Percentiles rank a stretch among this genome's conserved stretches.
These are phyloP conservation scores for Rotaria magnacalcarata DNA, from an alignment of 2,888 invertebrate species.

Conservation along the genomic window DNA sequence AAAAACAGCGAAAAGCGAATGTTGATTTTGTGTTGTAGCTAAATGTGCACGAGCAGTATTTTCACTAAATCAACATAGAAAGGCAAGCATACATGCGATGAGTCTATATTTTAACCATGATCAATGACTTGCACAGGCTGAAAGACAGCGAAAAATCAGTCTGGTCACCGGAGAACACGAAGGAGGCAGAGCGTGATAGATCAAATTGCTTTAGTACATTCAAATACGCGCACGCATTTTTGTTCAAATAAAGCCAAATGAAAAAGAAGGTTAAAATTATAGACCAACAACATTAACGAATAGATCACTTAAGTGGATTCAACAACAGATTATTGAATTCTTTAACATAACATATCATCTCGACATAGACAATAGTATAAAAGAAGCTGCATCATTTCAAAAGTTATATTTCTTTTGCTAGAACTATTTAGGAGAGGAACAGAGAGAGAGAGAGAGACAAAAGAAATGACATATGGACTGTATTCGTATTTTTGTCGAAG, in stretches of 20 bases:
- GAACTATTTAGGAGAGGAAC: not conserved
- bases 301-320: not conserved
- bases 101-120: not conserved
- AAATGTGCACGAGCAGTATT: slow-evolving; percentile 8
- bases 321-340: not conserved
- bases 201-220: not conserved
- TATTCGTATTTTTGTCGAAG: not conserved
- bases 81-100: not conserved
- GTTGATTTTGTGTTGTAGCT: slow-evolving; percentile 8
- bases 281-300: not conserved
- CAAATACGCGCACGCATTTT: not conserved
- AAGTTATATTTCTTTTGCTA: not conserved
- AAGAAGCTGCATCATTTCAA: not conserved
- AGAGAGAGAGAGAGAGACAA: not conserved
- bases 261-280: not conserved
- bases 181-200: not conserved
- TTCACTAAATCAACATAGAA: slow-evolving; percentile 2
- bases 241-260: not conserved
- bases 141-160: not conserved
- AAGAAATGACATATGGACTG: not conserved
- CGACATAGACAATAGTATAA: not conserved
- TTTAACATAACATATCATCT: not conserved
- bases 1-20: not conserved
- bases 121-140: not conserved
- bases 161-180: not conserved